Percentiles rank a stretch among this genome's conserved stretches.
Evolutionary conservation across 2,797 vertebrate genomes (phyloP).

Genomic region (Oreortyx pictus): DNA sequence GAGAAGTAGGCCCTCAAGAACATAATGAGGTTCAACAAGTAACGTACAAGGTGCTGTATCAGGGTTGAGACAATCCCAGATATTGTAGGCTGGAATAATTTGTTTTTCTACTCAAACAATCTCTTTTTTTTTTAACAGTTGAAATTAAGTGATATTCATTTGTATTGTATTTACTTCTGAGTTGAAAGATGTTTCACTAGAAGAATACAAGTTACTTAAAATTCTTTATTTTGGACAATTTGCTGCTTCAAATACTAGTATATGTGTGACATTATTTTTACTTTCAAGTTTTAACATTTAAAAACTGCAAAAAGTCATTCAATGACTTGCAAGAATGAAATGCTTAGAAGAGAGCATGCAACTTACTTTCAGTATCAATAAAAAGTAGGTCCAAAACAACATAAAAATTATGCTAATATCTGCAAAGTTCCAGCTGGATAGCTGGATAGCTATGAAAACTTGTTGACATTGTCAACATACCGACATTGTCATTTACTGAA

Average conservation of each 20-base stretch:
- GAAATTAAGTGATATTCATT: constrained; percentile 16
- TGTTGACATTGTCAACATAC: not conserved
- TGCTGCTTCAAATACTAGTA: not conserved
- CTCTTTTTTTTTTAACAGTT: not conserved
- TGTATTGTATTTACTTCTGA: not conserved
- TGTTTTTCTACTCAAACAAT: not conserved
- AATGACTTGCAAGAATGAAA: not conserved
- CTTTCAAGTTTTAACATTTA: not conserved
- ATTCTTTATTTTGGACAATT: not conserved
- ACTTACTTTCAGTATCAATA: not conserved
- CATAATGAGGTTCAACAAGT: too few species aligned
- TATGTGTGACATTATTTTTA: not conserved
- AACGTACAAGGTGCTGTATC: too few species aligned
- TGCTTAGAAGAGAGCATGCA: not conserved
- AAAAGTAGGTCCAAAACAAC: not conserved
- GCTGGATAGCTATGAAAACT: not conserved
- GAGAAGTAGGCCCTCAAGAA: too few species aligned
- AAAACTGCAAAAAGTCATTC: not conserved
- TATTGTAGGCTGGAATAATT: not conserved
- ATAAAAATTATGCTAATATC: not conserved
- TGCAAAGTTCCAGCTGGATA: not conserved
- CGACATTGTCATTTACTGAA: not conserved
- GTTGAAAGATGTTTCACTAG: not conserved
- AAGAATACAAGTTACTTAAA: not conserved
- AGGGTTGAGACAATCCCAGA: too few species aligned